A percentile compares a stretch with the other conserved stretches of the same genome.
Conservation (phyloP, 2,113 vertebrate species). For the Gorsachius goisagi region DNA sequence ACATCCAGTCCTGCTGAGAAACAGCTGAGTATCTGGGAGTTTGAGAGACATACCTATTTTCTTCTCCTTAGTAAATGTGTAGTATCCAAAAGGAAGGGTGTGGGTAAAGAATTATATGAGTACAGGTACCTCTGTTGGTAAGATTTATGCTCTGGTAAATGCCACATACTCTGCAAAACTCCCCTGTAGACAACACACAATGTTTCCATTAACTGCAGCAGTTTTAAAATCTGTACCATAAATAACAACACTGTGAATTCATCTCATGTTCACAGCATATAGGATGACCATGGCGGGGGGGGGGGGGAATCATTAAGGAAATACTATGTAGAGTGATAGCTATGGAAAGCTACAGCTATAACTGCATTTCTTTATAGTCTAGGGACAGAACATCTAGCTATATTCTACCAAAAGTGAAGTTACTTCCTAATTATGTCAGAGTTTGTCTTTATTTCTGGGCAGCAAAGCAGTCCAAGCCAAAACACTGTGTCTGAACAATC, state of each 20-base stretch:
- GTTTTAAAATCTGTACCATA: not conserved
- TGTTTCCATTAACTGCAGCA: not conserved
- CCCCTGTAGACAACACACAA: not conserved
- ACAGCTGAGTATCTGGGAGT: constrained; percentile 7
- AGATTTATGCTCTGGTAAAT: not conserved
- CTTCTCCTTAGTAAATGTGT: not conserved
- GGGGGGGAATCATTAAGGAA: not conserved
- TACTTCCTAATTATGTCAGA: not conserved
- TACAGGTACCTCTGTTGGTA: not conserved
- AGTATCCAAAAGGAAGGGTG: not conserved
- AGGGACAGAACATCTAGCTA: not conserved
- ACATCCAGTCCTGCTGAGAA: not conserved
- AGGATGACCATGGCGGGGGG: not conserved
- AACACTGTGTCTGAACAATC: not conserved
- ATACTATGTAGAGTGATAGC: not conserved
- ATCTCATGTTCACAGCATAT: not conserved
- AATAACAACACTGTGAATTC: not conserved
- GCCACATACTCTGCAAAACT: not conserved
- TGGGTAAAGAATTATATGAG: not conserved
- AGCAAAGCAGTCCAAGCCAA: not conserved
- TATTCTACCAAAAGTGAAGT: not conserved
- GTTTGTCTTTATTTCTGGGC: not conserved
- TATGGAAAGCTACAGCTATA: not conserved
- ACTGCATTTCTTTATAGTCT: not conserved
- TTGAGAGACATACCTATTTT: not conserved